These are phyloP conservation scores for Magallana angulata DNA, from an alignment of 1,140 invertebrate species.

Conservation along the genomic window DNA sequence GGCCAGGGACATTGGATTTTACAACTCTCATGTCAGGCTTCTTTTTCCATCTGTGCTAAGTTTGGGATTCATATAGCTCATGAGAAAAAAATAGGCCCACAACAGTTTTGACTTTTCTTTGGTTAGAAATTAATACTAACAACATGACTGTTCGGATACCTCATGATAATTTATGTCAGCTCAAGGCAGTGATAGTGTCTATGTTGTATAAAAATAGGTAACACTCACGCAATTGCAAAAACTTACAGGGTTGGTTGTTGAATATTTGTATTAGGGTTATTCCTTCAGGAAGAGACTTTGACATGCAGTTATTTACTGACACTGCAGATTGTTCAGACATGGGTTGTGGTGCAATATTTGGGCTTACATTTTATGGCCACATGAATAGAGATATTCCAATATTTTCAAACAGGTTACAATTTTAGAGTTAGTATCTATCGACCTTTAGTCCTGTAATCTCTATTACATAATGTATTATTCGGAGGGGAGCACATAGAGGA, in stretches of 20 bases:
- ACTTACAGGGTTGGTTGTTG: background rate
- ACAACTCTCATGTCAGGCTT: no score
- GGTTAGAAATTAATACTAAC: no score
- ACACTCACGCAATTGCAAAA: background rate
- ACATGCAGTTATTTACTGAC: conserved; percentile 17
- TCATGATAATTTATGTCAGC: no score
- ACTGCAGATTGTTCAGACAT: conserved; percentile 32
- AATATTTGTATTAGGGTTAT: conserved; percentile 30
- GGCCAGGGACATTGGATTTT: no score
- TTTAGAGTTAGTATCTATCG: conserved; percentile 52
- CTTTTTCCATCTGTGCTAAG: no score
- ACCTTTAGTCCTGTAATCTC: conserved; percentile 39
- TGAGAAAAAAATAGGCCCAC: no score
- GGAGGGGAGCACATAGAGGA: conserved; percentile 42
- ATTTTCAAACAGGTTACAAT: background rate
- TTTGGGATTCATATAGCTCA: no score
- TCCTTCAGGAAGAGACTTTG: background rate
- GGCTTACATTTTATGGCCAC: no score
- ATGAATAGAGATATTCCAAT: conserved; percentile 38
- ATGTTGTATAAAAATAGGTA: background rate
- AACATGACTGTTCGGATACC: no score
- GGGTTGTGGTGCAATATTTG: background rate
- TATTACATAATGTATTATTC: conserved; percentile 51
- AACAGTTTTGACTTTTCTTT: no score
- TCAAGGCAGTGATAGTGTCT: background rate